Conservation (phyloP, 2,113 vertebrate genomes). For the Hemichromis elongatus region DNA sequence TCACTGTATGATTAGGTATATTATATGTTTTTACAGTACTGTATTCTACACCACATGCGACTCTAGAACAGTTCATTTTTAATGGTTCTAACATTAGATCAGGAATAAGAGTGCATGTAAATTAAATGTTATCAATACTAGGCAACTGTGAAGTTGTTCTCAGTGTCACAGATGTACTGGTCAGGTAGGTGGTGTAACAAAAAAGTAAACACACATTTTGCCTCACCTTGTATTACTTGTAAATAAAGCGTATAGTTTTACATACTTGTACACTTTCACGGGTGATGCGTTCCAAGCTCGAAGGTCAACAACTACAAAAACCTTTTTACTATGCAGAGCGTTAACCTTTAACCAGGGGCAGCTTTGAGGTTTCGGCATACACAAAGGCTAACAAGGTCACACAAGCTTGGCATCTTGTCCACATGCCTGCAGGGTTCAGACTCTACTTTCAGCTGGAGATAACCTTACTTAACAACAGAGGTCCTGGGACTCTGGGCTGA, state of each 20-base stretch:
- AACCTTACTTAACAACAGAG: conserved; percentile 54
- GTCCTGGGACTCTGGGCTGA: conserved; percentile 29
- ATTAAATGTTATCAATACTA: not conserved
- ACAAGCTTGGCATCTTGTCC: conserved; percentile 9
- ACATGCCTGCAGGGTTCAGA: conserved; percentile 47
- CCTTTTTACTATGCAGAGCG: conserved; percentile 22
- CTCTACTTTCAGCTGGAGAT: conserved; percentile 50
- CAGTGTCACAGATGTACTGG: not conserved
- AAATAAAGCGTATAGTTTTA: not conserved
- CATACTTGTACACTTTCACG: not conserved
- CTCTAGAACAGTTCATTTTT: not conserved
- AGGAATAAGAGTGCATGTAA: not conserved
- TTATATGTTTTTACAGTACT: not conserved
- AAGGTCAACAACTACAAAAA: conserved; percentile 45
- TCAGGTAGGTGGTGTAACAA: not conserved
- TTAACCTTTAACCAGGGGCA: conserved; percentile 63
- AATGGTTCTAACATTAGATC: not conserved
- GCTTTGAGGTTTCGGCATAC: conserved; percentile 39
- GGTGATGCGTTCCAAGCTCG: not conserved
- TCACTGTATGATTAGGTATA: not conserved
- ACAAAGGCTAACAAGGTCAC: conserved; percentile 58
- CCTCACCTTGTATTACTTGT: not conserved
- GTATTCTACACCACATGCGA: not conserved
- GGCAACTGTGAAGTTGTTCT: not conserved
- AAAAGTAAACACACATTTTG: not conserved